Percentiles rank a stretch among this genome's conserved stretches.
phyloP scores from a whole-genome alignment of 2,888 invertebrate species.

The Pterostichus niger region DNA sequence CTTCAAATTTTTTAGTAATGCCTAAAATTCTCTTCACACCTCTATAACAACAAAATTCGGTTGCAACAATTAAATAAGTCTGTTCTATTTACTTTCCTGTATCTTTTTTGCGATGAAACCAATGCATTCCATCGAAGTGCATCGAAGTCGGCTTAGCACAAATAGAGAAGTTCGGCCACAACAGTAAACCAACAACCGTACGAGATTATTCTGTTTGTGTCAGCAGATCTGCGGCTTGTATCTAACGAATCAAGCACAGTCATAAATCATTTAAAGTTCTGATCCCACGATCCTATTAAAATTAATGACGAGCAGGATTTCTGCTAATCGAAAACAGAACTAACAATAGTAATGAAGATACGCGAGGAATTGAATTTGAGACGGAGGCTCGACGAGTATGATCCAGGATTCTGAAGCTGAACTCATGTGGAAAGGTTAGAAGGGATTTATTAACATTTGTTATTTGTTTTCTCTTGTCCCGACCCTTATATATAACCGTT shows the following conservation, averaged over 20 bases:
- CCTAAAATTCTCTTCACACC: too few species aligned
- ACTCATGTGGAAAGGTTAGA: conserved; percentile 8
- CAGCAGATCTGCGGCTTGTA: conserved; percentile 39
- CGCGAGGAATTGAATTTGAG: conserved; percentile 50
- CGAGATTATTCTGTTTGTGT: conserved; percentile 44
- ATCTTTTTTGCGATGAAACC: not conserved
- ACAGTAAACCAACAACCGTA: not conserved
- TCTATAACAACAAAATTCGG: too few species aligned
- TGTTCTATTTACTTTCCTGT: not conserved
- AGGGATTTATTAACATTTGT: conserved; percentile 43
- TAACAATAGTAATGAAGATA: conserved; percentile 63
- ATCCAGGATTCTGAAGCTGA: conserved; percentile 5
- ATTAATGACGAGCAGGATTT: conserved; percentile 64
- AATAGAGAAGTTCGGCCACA: not conserved
- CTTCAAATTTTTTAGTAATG: too few species aligned
- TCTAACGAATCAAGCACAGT: conserved; percentile 51
- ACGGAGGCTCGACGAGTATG: conserved; percentile 20
- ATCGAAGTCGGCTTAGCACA: conserved; percentile 8
- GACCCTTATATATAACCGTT: not conserved
- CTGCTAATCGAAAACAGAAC: conserved; percentile 63
- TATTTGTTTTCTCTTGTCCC: conserved; percentile 7
- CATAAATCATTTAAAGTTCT: conserved; percentile 65
- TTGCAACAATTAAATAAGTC: too few species aligned
- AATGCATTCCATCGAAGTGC: conserved; percentile 5
- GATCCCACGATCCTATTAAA: conserved; percentile 64